These are phyloP conservation scores for Cairina moschata DNA, from an alignment of 2,113 vertebrate genomes.

Conservation along the genomic window DNA sequence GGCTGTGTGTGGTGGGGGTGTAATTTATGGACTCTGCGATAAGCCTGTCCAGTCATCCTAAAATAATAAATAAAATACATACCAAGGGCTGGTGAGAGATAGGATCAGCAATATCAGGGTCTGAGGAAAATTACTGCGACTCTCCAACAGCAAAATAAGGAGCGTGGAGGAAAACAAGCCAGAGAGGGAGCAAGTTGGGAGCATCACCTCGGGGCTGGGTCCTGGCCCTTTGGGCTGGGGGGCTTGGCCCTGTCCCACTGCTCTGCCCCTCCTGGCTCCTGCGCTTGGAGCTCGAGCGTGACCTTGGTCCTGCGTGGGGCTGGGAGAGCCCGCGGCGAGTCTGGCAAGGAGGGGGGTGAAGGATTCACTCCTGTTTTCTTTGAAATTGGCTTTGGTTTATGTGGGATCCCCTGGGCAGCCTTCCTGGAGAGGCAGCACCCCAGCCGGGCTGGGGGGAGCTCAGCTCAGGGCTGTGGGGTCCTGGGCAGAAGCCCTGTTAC, in stretches of 20 bases:
- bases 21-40: slow-evolving; percentile 34
- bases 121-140: neutral
- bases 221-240: accelerated
- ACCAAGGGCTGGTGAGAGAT: neutral
- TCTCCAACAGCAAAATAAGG: neutral
- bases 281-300: neutral
- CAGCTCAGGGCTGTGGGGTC: neutral
- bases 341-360: neutral
- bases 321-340: neutral
- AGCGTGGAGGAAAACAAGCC: neutral
- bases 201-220: neutral
- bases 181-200: neutral
- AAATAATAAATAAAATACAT: slow-evolving; percentile 51
- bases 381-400: neutral
- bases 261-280: neutral
- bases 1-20: neutral
- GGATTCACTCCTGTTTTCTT: accelerated
- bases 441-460: neutral
- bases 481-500: neutral
- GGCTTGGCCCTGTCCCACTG: neutral
- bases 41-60: slow-evolving; percentile 36
- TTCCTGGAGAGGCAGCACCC: neutral
- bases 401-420: accelerated
- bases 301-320: neutral
- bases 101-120: slow-evolving; percentile 35